Percentiles rank a stretch among this genome's conserved stretches.
These are phyloP conservation scores for Heliconius hermathena DNA, from an alignment of 1,140 invertebrate genomes.

Conservation along the genomic window DNA sequence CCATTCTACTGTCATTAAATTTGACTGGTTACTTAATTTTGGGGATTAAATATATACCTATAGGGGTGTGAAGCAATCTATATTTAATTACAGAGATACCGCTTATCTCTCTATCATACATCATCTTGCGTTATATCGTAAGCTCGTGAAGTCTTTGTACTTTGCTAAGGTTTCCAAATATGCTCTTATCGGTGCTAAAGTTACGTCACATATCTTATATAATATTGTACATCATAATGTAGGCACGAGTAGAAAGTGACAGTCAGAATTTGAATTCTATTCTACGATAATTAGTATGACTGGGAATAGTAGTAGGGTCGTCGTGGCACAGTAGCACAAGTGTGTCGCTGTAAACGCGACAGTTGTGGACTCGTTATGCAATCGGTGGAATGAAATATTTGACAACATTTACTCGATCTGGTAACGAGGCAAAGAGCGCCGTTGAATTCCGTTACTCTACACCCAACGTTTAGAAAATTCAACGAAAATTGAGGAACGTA, in stretches of 20 bases:
- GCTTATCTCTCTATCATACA: conserved; percentile 27
- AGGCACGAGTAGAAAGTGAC: background rate
- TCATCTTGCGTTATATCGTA: conserved; percentile 14
- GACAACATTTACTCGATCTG: no score
- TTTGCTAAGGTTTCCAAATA: conserved; percentile 5
- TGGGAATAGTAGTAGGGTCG: no score
- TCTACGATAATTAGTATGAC: no score
- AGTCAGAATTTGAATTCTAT: background rate
- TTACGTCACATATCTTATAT: background rate
- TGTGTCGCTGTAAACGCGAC: no score
- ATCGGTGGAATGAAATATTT: no score
- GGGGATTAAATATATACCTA: background rate
- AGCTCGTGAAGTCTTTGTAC: conserved; percentile 17
- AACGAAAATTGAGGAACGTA: no score
- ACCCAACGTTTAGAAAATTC: no score
- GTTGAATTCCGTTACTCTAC: no score
- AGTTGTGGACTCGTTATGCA: no score
- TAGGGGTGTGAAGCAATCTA: conserved; percentile 5
- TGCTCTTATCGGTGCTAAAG: background rate
- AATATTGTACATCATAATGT: no score
- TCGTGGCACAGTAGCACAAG: no score
- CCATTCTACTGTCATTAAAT: conserved; percentile 12
- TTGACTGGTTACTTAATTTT: conserved; percentile 14
- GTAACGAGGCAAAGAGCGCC: no score
- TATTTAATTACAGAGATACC: conserved; percentile 20